These are phyloP conservation scores for Apteryx mantelli DNA, from an alignment of 2,113 vertebrate species.

Conservation along the genomic window DNA sequence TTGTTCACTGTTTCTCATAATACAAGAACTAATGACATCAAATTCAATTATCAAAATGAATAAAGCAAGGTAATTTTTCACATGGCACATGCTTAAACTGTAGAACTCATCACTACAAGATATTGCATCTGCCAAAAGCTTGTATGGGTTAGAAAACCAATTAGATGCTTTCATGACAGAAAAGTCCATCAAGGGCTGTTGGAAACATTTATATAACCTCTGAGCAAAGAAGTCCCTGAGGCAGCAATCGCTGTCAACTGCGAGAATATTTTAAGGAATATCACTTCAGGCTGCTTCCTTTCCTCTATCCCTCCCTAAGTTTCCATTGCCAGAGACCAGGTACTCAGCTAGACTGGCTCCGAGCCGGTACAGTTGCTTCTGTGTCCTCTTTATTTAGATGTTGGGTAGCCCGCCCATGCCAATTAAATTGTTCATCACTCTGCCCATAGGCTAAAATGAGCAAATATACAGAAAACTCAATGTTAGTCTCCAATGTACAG, in stretches of 20 bases:
- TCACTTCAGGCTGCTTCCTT: background rate
- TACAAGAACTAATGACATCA: background rate
- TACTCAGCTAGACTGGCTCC: background rate
- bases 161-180: background rate
- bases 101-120: background rate
- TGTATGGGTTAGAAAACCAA: background rate
- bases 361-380: background rate
- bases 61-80: background rate
- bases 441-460: background rate
- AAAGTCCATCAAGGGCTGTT: background rate
- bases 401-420: background rate
- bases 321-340: accelerated
- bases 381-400: background rate
- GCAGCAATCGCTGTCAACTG: background rate
- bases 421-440: background rate
- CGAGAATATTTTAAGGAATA: background rate
- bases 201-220: background rate
- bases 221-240: background rate
- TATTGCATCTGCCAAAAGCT: background rate
- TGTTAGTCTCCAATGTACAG: background rate
- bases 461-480: background rate
- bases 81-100: background rate
- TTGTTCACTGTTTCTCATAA: background rate
- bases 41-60: background rate
- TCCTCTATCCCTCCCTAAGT: background rate